These are phyloP conservation scores for Sitta europaea DNA, from an alignment of 2,113 vertebrate genomes.

Conservation along the genomic window DNA sequence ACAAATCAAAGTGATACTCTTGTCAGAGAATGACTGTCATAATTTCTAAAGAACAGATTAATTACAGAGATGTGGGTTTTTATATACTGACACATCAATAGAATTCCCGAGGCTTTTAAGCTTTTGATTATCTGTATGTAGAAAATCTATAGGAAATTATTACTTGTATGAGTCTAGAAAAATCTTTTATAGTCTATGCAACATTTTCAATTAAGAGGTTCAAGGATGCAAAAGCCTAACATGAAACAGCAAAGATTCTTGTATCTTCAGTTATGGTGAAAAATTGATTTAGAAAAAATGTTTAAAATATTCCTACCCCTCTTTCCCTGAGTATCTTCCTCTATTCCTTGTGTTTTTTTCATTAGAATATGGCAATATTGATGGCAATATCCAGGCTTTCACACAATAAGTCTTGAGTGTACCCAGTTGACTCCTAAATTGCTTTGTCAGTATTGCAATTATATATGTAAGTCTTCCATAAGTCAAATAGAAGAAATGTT, in stretches of 20 bases:
- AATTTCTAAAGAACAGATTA: slow-evolving; percentile 24
- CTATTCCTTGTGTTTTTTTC: slow-evolving; percentile 72
- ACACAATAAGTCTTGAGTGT: slow-evolving; percentile 30
- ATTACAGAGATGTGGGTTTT: not conserved
- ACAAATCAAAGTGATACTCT: not conserved
- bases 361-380: slow-evolving; percentile 77
- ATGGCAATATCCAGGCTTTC: slow-evolving; percentile 80
- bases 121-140: slow-evolving; percentile 11
- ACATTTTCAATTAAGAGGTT: not conserved
- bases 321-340: slow-evolving; percentile 65
- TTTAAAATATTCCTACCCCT: slow-evolving; percentile 45
- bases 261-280: slow-evolving; percentile 75
- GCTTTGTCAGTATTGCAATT: slow-evolving; percentile 36
- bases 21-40: not conserved
- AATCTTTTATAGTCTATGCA: not conserved
- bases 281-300: not conserved
- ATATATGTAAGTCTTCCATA: slow-evolving; percentile 19
- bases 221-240: not conserved
- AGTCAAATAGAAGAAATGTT: slow-evolving; percentile 25
- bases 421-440: slow-evolving; percentile 10
- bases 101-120: slow-evolving; percentile 5
- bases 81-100: not conserved
- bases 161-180: not conserved
- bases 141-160: slow-evolving; percentile 14
- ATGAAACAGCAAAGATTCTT: slow-evolving; percentile 72